A percentile compares a stretch with the other conserved stretches of the same genome.
phyloP scores from a whole-genome alignment of 2,888 invertebrate species.

The Eugnorisma glareosa region DNA sequence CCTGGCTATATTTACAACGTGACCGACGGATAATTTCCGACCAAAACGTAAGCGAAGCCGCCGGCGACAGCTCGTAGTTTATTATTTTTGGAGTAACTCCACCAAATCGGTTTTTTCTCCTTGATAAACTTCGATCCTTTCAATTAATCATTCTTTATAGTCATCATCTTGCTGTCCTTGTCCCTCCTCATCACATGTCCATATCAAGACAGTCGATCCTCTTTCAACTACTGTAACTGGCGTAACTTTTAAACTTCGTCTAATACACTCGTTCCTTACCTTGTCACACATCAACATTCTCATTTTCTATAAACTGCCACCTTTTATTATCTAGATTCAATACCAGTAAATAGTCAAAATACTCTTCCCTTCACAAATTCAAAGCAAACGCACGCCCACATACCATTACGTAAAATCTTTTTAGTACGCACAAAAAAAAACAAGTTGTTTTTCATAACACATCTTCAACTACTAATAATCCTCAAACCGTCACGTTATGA shows the following conservation, averaged over 20 bases:
- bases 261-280: no score
- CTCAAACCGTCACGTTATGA: constrained; percentile 34
- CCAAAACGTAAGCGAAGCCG: no score
- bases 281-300: no score
- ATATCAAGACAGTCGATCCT: no score
- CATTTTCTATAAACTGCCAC: not conserved
- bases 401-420: constrained; percentile 8
- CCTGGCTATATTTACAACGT: no score
- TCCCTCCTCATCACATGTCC: no score
- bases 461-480: constrained; percentile 46
- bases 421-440: constrained; percentile 14
- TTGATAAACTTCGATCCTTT: not conserved
- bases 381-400: not conserved
- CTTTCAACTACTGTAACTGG: no score
- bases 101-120: not conserved
- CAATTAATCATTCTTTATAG: not conserved
- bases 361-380: not conserved
- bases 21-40: no score
- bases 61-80: no score
- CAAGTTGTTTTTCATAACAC: constrained; percentile 28
- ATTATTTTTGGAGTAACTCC: not conserved
- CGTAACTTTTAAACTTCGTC: no score
- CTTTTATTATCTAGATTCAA: not conserved
- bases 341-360: not conserved
- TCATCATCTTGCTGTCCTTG: no score